phyloP scores from a whole-genome alignment of 2,888 invertebrate genomes.

The Nebria brevicollis region DNA sequence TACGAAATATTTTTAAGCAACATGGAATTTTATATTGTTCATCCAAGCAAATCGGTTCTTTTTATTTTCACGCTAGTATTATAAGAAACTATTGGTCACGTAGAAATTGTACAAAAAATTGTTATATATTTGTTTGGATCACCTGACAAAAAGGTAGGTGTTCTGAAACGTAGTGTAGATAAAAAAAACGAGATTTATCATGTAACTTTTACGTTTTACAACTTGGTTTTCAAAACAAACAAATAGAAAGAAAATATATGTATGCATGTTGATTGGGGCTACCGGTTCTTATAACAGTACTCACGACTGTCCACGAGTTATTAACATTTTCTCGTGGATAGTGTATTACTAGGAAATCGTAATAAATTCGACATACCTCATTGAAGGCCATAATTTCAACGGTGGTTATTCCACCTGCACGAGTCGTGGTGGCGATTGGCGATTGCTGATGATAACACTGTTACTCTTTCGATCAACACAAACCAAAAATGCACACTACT shows the following conservation, averaged over 20 bases:
- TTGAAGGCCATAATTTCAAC: constrained; percentile 80
- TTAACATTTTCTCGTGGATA: background rate
- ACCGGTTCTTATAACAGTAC: background rate
- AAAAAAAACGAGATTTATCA: background rate
- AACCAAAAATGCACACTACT: constrained; percentile 21
- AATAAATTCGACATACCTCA: constrained; percentile 69
- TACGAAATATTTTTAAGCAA: background rate
- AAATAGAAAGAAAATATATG: background rate
- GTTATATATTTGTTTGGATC: background rate
- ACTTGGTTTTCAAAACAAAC: background rate
- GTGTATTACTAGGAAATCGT: constrained; percentile 5
- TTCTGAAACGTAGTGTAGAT: background rate
- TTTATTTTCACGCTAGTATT: too few relatives aligned
- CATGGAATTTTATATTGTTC: background rate
- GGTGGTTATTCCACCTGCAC: constrained; percentile 68
- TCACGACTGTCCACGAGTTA: background rate
- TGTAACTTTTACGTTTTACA: background rate
- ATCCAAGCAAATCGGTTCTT: background rate
- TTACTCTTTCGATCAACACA: constrained; percentile 26
- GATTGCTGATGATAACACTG: constrained; percentile 20
- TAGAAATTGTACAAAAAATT: background rate
- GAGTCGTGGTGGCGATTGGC: constrained; percentile 48
- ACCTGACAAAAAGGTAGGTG: background rate
- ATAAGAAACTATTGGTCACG: background rate
- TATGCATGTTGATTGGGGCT: background rate